Evolutionary conservation across 2,888 invertebrate genomes (phyloP), one percentile per base, ranked within the genome.

Genomic region (Dugesia japonica): DNA sequence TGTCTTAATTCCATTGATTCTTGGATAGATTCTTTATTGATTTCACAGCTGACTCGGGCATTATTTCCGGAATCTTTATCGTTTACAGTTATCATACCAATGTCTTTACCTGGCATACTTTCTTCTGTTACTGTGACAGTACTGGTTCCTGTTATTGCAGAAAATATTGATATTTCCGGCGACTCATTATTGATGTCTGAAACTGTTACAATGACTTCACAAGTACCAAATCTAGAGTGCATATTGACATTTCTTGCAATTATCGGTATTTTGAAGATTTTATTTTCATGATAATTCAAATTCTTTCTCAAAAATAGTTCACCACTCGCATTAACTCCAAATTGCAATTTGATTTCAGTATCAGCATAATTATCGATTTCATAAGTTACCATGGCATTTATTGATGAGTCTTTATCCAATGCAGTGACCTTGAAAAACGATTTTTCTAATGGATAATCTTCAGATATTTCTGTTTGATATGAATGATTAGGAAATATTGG

Each of bases 301-400:
- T 4, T 56, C 23, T 56, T 56, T 56, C 17, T 56, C 56, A 56
- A 56, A 56, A 56, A 56, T n/a, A 56, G n/a, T 56, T 56, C 56
- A 4, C 56, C 56, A 23, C 1, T 56, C 17, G 56, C 4, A 56
- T 56, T 56, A 23, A 56, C 17, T 56, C 56, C 56, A 56, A 56
- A 56, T 23, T 56, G 56, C 9, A n/a, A 56, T 56, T 23, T 56
- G n/a, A 56, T 23, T 20, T 56, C 56, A 56, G 1, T 56, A n/a
- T 56, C 56, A 56, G 56, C 56, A n/a, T 56, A 56, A 56, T 56
- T 56, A n/a, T 56, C 56, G n/a, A 56, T 56, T 56, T 56, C 56
- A n/a, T 56, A 56, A 56, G 17, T 56, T 7, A 56, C 56, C n/a
- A n/a, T 13, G 4, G 56, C 56, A 56, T 56, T 56, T n/a, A 13